Evolutionary conservation across 2,797 vertebrate species (phyloP).

Genomic region (Silurus lanzhouensis): DNA sequence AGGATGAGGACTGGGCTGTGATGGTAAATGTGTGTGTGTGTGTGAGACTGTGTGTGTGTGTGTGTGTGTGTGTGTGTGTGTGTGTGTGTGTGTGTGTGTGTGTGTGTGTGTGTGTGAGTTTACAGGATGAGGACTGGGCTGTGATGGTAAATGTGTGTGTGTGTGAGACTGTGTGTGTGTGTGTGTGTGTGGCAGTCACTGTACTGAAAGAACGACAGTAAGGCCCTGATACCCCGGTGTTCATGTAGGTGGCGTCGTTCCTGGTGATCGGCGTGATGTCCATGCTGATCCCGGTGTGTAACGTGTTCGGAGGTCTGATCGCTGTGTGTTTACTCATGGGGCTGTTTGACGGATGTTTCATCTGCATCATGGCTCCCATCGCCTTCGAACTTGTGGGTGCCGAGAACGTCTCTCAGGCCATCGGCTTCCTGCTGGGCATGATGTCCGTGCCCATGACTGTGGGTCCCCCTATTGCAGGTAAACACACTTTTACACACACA

Average conservation of each 20-base stretch:
- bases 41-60: too few relatives aligned
- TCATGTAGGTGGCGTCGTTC: constrained; percentile 87
- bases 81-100: too few relatives aligned
- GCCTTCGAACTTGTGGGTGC: constrained; percentile 92
- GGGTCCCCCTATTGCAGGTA: constrained; percentile 89
- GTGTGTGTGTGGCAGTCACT: too few relatives aligned
- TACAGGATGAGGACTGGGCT: neutral
- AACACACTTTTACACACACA: neutral
- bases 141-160: too few relatives aligned
- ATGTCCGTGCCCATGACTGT: constrained; percentile 96
- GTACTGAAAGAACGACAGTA: too few relatives aligned
- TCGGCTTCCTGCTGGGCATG: constrained; percentile 92
- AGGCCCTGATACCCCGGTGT: constrained; percentile 1
- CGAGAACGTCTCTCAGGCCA: constrained; percentile 90
- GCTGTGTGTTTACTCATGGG: constrained; percentile 96
- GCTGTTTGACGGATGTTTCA: constrained; percentile 96
- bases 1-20: too few relatives aligned
- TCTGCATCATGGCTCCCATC: constrained; percentile 97
- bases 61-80: too few relatives aligned
- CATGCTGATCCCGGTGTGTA: constrained; percentile 94
- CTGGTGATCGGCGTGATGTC: constrained; percentile 94
- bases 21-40: too few relatives aligned
- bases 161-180: too few relatives aligned
- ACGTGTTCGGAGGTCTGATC: constrained; percentile 83
- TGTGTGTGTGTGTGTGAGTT: neutral